phyloP scores from a whole-genome alignment of 1,140 invertebrate genomes.

The Leptinotarsa undecemlineata region DNA sequence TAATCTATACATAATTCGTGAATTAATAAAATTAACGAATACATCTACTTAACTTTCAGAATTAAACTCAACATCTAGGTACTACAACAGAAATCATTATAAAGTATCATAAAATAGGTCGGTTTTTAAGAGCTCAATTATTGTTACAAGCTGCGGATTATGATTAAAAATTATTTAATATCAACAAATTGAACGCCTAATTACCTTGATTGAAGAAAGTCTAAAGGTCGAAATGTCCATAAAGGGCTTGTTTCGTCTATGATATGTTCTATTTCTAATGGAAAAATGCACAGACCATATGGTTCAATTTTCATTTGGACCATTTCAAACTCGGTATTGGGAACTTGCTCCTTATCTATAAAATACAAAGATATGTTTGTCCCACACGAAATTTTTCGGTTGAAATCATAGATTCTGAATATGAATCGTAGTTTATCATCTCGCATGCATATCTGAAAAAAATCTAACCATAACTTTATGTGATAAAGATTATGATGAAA shows the following conservation, averaged over 20 bases:
- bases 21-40: too few relatives aligned
- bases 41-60: too few relatives aligned
- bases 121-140: not conserved
- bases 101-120: not conserved
- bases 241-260: slow-evolving; percentile 64
- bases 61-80: too few relatives aligned
- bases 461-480: not conserved
- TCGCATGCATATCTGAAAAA: slow-evolving; percentile 44
- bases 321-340: slow-evolving; percentile 38
- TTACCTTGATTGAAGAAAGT: slow-evolving; percentile 49
- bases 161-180: not conserved
- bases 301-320: slow-evolving; percentile 45
- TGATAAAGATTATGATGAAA: too few relatives aligned
- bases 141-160: not conserved
- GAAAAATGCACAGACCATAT: slow-evolving; percentile 63
- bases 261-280: slow-evolving; percentile 64
- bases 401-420: slow-evolving; percentile 44
- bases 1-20: too few relatives aligned
- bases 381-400: slow-evolving; percentile 43
- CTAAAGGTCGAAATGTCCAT: slow-evolving; percentile 57
- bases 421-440: slow-evolving; percentile 47
- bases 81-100: too few relatives aligned
- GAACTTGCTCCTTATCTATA: slow-evolving; percentile 40
- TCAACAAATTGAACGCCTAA: not conserved
- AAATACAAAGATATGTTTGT: slow-evolving; percentile 45